These are phyloP conservation scores for Acanthococcus lagerstroemiae DNA, from an alignment of 2,888 invertebrate species.

Conservation along the genomic window DNA sequence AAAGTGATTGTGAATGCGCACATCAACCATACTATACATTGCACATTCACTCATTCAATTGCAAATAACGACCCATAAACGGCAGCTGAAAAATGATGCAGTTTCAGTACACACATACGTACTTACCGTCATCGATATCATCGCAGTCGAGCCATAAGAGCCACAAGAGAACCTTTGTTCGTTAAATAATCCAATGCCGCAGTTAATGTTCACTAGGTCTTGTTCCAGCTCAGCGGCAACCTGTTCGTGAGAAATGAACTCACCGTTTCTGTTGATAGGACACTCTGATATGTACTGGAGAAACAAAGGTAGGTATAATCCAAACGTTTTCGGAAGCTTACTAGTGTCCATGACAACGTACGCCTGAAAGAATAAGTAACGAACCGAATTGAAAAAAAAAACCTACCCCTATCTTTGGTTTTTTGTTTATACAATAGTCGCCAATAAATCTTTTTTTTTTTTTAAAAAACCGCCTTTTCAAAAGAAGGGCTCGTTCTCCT, in stretches of 20 bases:
- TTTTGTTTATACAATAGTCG: background rate
- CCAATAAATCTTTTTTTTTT: too few relatives aligned
- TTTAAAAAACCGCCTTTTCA: too few relatives aligned
- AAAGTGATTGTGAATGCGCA: background rate
- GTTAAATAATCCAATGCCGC: slow-evolving; percentile 52
- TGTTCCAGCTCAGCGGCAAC: slow-evolving; percentile 68
- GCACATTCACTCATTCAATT: too few relatives aligned
- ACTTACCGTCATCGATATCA: slow-evolving; percentile 46
- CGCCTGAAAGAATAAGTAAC: slow-evolving; percentile 47
- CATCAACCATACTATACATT: too few relatives aligned
- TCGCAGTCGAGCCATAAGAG: slow-evolving; percentile 56
- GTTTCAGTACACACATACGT: too few relatives aligned
- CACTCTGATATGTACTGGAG: slow-evolving; percentile 66
- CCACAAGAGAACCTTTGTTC: slow-evolving; percentile 58
- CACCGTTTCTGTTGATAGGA: slow-evolving; percentile 52
- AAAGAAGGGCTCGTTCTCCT: too few relatives aligned
- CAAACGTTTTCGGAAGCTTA: slow-evolving; percentile 48
- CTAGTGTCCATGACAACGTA: slow-evolving; percentile 62
- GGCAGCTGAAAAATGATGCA: too few relatives aligned
- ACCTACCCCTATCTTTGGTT: background rate
- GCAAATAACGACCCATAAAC: too few relatives aligned
- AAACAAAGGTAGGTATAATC: slow-evolving; percentile 64
- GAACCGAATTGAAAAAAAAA: too few relatives aligned
- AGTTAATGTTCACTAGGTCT: slow-evolving; percentile 56
- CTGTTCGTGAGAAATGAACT: slow-evolving; percentile 54